Conservation (phyloP, 2,797 vertebrate genomes). For the Syngnathus acus region DNA sequence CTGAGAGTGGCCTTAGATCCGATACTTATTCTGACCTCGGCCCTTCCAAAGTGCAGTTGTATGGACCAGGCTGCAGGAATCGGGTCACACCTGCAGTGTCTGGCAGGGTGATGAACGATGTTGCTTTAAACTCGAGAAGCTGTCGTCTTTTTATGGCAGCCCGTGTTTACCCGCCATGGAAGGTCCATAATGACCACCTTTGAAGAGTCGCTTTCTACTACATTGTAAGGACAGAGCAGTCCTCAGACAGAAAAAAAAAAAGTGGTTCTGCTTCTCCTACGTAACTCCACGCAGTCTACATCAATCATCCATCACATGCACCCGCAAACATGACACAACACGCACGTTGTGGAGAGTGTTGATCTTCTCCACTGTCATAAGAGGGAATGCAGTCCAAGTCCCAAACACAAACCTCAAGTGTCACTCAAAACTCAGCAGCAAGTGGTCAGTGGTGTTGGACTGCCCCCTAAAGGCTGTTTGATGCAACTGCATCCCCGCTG, state of each 20-base stretch:
- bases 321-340: constrained; percentile 55
- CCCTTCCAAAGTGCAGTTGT: neutral
- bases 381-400: constrained; percentile 60
- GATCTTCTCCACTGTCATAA: constrained; percentile 62
- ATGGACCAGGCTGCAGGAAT: constrained; percentile 59
- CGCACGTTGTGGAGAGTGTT: constrained; percentile 59
- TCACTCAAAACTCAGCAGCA: neutral
- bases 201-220: constrained; percentile 70
- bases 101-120: constrained; percentile 76
- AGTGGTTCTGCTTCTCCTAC: neutral
- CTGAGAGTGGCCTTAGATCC: neutral
- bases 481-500: neutral
- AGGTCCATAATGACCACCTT: constrained; percentile 67
- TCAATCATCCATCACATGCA: constrained; percentile 60
- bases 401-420: neutral
- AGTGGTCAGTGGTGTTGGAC: constrained; percentile 72
- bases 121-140: constrained; percentile 77
- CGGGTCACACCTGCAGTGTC: constrained; percentile 75
- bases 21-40: neutral
- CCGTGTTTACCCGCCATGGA: constrained; percentile 40
- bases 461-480: constrained; percentile 72
- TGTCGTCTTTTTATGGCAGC: constrained; percentile 64
- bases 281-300: neutral
- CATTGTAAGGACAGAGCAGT: constrained; percentile 69
- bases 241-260: constrained; percentile 51